Evolutionary conservation across 2,888 invertebrate genomes (phyloP).

Genomic region (Agrochola litura): DNA sequence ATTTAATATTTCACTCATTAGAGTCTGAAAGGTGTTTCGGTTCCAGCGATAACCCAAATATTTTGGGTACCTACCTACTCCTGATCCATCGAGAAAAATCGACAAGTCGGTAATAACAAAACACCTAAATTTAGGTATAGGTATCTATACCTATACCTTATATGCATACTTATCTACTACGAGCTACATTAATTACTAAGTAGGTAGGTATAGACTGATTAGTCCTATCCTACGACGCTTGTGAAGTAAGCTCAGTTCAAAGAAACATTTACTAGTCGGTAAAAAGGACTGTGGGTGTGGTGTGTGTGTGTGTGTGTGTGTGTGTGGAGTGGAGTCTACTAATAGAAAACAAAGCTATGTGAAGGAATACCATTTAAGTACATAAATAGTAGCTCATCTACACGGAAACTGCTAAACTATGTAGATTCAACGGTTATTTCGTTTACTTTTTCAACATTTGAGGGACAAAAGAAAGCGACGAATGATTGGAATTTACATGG

Average conservation of each 20-base stretch:
- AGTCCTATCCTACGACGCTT: not conserved
- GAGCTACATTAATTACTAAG: not conserved
- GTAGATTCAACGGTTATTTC: constrained; percentile 47
- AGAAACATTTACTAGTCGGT: constrained; percentile 16
- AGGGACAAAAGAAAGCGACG: constrained; percentile 40
- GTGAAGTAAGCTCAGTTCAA: constrained; percentile 13
- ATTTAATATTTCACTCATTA: not conserved
- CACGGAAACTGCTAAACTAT: constrained; percentile 42
- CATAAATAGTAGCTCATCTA: constrained; percentile 43
- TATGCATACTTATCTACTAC: not conserved
- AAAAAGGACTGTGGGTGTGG: constrained; percentile 8
- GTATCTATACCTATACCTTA: no score
- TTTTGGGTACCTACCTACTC: not conserved
- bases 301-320: no score
- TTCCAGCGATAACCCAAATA: not conserved
- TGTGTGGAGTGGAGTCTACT: constrained; percentile 10
- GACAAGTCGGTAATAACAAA: not conserved
- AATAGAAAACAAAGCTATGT: constrained; percentile 32
- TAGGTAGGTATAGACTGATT: no score
- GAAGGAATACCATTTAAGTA: constrained; percentile 37
- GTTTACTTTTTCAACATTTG: constrained; percentile 32
- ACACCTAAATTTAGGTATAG: no score
- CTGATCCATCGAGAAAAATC: not conserved
- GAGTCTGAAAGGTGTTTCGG: not conserved
- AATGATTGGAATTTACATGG: constrained; percentile 31